Conservation (phyloP, 1,140 invertebrate species). For the Branchinecta lindahli region DNA sequence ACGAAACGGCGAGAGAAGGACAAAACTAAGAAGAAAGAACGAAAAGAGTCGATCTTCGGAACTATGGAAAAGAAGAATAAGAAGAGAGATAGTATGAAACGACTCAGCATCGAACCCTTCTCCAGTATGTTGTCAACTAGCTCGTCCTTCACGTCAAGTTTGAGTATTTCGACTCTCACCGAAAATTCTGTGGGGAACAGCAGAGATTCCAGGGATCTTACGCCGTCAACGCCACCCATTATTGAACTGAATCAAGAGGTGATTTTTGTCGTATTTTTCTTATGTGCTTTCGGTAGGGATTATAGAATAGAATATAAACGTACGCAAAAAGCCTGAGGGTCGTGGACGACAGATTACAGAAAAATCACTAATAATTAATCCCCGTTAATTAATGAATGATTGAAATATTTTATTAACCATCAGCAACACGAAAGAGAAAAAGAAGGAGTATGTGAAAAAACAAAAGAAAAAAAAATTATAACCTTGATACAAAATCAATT, state of each 20-base stretch:
- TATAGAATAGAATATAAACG: no score
- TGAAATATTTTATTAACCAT: no score
- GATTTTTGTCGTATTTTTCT: not conserved
- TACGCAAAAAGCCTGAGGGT: no score
- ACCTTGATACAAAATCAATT: no score
- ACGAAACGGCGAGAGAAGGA: not conserved
- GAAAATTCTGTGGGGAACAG: not conserved
- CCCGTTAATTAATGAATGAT: no score
- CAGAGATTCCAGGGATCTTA: not conserved
- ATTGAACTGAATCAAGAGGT: constrained; percentile 6
- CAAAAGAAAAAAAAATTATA: no score
- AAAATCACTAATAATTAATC: no score
- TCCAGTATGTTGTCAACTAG: not conserved
- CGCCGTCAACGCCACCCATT: not conserved
- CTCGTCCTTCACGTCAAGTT: not conserved
- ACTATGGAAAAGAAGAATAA: not conserved
- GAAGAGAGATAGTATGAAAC: not conserved
- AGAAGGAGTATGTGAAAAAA: no score
- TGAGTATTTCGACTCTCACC: not conserved
- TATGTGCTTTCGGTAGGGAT: no score
- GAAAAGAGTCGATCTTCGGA: not conserved
- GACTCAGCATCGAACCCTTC: not conserved
- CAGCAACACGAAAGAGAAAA: no score
- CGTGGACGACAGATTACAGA: no score
- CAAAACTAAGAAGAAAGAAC: not conserved